A percentile compares a stretch with the other conserved stretches of the same genome.
Conservation (phyloP, 1,140 invertebrate species). For the Diprion similis region DNA sequence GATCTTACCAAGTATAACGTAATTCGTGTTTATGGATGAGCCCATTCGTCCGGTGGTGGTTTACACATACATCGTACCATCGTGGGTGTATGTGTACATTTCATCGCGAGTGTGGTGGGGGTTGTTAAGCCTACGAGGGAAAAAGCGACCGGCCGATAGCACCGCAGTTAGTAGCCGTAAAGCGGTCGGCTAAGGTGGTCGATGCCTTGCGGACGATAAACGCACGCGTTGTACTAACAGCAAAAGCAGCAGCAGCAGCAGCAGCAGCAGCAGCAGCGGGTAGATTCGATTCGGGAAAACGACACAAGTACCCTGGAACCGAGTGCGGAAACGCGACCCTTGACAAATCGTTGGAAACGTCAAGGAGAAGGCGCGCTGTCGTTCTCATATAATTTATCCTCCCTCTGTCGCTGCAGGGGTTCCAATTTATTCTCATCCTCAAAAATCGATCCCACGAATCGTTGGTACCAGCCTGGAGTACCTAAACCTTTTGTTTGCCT, state of each 20-base stretch:
- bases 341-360: too few species aligned
- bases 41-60: not conserved
- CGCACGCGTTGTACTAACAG: not conserved
- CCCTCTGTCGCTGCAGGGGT: too few species aligned
- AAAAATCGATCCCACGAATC: too few species aligned
- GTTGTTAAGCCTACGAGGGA: not conserved
- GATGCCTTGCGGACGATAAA: not conserved
- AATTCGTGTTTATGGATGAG: conserved; percentile 7
- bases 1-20: not conserved
- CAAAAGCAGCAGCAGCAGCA: too few species aligned
- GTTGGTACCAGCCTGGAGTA: not conserved
- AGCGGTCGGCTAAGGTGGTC: conserved; percentile 1
- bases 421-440: too few species aligned
- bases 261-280: too few species aligned
- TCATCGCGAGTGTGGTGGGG: not conserved
- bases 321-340: too few species aligned
- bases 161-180: not conserved
- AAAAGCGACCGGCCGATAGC: not conserved
- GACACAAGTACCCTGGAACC: too few species aligned
- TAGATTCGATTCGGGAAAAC: too few species aligned
- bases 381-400: too few species aligned
- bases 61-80: not conserved
- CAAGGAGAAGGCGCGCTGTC: too few species aligned
- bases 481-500: not conserved
- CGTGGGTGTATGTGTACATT: not conserved